phyloP scores from a whole-genome alignment of 2,113 vertebrate species.

The Dermatemys mawii region DNA sequence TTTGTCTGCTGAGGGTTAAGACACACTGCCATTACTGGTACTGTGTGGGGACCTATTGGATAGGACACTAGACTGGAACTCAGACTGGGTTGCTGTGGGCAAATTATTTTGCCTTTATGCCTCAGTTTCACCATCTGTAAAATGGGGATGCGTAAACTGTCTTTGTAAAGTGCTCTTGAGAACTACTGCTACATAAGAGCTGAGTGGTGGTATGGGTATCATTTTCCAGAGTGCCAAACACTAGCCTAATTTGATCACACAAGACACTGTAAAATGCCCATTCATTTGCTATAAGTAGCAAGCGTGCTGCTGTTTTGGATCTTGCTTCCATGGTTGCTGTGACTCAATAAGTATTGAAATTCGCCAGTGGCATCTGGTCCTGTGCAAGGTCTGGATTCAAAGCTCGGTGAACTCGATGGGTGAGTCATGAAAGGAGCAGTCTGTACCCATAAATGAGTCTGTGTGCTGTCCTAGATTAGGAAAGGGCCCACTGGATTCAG shows the following conservation, averaged over 20 bases:
- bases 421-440: too few relatives aligned
- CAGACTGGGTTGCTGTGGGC: not conserved
- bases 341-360: too few relatives aligned
- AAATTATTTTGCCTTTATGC: not conserved
- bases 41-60: not conserved
- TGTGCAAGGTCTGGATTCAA: too few relatives aligned
- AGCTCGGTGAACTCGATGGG: too few relatives aligned
- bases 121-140: not conserved
- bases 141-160: not conserved
- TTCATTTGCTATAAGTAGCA: too few relatives aligned
- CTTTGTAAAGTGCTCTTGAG: not conserved
- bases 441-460: too few relatives aligned
- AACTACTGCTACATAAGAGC: not conserved
- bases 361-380: too few relatives aligned
- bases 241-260: not conserved
- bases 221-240: not conserved
- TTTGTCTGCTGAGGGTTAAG: not conserved
- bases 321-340: too few relatives aligned
- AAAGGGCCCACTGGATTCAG: too few relatives aligned
- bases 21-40: not conserved
- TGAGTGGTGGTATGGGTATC: not conserved
- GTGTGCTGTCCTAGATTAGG: too few relatives aligned
- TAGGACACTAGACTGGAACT: not conserved
- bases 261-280: not conserved
- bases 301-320: too few relatives aligned